Evolutionary conservation across 2,797 vertebrate genomes (phyloP).

Genomic region (Allobates femoralis): DNA sequence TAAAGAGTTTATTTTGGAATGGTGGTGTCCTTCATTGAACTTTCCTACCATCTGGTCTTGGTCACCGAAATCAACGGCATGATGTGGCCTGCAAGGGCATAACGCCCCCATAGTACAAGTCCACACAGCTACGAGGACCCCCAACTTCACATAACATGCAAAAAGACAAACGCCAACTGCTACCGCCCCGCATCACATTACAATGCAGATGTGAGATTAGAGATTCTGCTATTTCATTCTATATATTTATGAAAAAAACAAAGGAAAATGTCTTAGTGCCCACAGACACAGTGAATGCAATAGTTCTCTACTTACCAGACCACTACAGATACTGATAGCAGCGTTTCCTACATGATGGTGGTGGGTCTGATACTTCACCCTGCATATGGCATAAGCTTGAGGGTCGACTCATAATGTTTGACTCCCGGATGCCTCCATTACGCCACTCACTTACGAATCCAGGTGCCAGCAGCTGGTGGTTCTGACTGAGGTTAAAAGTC

Average conservation of each 20-base stretch:
- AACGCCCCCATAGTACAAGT: too few relatives aligned
- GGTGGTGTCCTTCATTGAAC: too few relatives aligned
- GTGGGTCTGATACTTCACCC: constrained; percentile 83
- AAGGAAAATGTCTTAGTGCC: background rate
- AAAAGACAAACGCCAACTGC: too few relatives aligned
- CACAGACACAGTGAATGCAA: background rate
- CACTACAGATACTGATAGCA: constrained; percentile 89
- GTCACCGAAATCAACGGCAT: too few relatives aligned
- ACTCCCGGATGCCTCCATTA: constrained; percentile 75
- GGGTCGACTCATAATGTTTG: constrained; percentile 70
- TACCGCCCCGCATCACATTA: too few relatives aligned
- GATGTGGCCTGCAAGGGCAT: too few relatives aligned
- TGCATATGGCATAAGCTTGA: constrained; percentile 83
- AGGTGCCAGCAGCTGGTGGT: constrained; percentile 83
- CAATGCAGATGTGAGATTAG: background rate
- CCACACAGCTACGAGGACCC: too few relatives aligned
- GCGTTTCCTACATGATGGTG: constrained; percentile 77
- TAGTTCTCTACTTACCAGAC: constrained; percentile 85
- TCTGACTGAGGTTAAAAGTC: constrained; percentile 90
- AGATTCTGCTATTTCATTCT: too few relatives aligned
- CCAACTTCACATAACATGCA: too few relatives aligned
- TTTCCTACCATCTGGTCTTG: too few relatives aligned
- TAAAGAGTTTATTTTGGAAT: too few relatives aligned
- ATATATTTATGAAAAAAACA: background rate
- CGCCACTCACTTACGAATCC: constrained; percentile 88